Evolutionary conservation across 2,113 vertebrate species (phyloP), one percentile per base, ranked within the genome.

Genomic region (Xerus inauris): DNA sequence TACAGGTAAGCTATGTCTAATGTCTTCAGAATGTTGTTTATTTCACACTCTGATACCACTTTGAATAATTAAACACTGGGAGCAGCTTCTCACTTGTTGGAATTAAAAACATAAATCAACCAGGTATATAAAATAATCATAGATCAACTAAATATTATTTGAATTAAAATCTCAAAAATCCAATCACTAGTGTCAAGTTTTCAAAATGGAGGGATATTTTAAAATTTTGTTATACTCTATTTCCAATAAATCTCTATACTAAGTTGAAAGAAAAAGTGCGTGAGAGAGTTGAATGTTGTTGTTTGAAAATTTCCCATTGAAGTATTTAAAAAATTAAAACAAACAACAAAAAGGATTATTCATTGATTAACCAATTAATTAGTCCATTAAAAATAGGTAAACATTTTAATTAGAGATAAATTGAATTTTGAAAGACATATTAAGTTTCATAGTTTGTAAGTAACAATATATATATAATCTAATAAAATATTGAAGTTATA

Each of bases 121-220:
- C 95, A 98, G 64, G 85, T 87, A 97, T 98, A 95, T 89, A 97
- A 96, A 94, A 38, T 73, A 97, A 97, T 87, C 47, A 54, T 85
- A 94, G 89, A 97, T 96, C 95, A 94, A 96, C 97, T 96, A 95
- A 97, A 35, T 97, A 95, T 95, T 97, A 93, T 97, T 98, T 98
- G 97, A 97, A 97, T 97, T 51, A 94, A 5, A 3, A 71, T 96
- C 71, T 97, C 96, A 90, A 72, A 97, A 95, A 12, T 88, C 28
- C 42, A 89, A 89, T 82, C 24, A 26, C 95, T 93, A 94, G 6
- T 19, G 6, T 4, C 59, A 81, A 12, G 0, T 80, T 96, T 94
- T 65, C 26, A 92, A 97, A 83, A 71, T 6, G 35, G 65, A 89
- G 65, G 57, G 45, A 87, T 82, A 71, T 73, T 32, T 5, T 40